Evolutionary conservation across 2,888 invertebrate genomes (phyloP).

Genomic region (Drosophila antonietae): DNA sequence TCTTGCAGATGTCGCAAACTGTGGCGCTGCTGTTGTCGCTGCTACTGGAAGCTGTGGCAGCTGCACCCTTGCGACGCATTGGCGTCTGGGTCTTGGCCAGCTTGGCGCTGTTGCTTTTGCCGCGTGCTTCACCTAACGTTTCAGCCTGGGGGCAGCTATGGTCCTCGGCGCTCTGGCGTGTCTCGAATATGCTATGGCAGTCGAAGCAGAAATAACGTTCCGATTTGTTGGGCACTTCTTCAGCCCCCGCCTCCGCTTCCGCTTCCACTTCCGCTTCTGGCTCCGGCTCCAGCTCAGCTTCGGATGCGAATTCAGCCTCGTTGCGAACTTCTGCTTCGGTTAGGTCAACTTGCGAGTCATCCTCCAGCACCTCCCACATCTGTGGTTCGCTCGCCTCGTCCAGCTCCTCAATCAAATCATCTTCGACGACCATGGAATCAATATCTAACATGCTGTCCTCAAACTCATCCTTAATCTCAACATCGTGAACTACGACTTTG

Average conservation of each 20-base stretch:
- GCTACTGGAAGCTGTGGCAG: conserved; percentile 2
- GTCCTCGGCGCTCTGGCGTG: conserved; percentile 70
- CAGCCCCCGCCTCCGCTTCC: not conserved
- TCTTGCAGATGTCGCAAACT: conserved; percentile 88
- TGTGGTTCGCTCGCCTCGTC: conserved; percentile 36
- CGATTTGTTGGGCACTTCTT: conserved; percentile 27
- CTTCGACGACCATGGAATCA: conserved; percentile 21
- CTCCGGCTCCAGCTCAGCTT: not conserved
- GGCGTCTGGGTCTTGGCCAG: conserved; percentile 37
- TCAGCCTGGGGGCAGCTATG: conserved; percentile 66
- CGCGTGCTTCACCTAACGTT: not conserved
- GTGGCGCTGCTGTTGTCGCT: conserved; percentile 10
- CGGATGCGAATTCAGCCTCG: not conserved
- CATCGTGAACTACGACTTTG: conserved; percentile 15
- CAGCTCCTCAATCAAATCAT: conserved; percentile 40
- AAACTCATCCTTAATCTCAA: conserved; percentile 40
- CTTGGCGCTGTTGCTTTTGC: conserved; percentile 19
- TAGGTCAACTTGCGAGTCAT: conserved; percentile 1
- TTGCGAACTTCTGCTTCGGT: not conserved
- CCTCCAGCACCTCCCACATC: conserved; percentile 64
- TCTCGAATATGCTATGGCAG: conserved; percentile 74
- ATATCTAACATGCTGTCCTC: conserved; percentile 28
- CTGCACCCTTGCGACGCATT: conserved; percentile 29
- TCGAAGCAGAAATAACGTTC: conserved; percentile 79
- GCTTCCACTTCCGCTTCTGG: not conserved